Conservation (phyloP, 2,888 invertebrate genomes). For the Nemotelus pantherinus region DNA sequence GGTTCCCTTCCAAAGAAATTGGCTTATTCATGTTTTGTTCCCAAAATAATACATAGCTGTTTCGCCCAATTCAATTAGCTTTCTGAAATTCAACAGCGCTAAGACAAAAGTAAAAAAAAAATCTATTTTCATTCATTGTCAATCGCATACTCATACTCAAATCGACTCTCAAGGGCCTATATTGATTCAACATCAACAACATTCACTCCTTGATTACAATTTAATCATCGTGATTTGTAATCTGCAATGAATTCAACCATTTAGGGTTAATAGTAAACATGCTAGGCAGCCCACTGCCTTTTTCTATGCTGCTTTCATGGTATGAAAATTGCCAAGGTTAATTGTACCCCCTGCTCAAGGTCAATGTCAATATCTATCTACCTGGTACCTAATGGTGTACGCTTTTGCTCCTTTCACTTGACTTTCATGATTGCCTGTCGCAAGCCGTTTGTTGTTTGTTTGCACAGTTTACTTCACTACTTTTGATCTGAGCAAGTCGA, state of each 20-base stretch:
- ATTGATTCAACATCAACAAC: too few relatives aligned
- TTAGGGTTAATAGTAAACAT: background rate
- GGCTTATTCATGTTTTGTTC: too few relatives aligned
- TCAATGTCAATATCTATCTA: slow-evolving; percentile 8
- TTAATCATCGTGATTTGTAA: background rate
- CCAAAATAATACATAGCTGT: too few relatives aligned
- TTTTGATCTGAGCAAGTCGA: slow-evolving; percentile 6
- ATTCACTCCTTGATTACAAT: background rate
- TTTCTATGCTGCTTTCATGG: background rate
- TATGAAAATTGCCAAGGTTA: slow-evolving; percentile 34
- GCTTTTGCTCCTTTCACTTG: background rate
- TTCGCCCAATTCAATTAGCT: too few relatives aligned
- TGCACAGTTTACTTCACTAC: background rate
- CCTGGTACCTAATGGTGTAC: background rate
- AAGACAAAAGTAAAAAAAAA: too few relatives aligned
- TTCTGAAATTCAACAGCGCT: too few relatives aligned
- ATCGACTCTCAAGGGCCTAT: too few relatives aligned
- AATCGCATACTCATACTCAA: too few relatives aligned
- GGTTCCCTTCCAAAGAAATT: too few relatives aligned
- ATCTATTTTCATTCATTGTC: too few relatives aligned
- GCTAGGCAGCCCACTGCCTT: background rate
- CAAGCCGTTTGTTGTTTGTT: background rate
- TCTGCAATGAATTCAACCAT: too few relatives aligned
- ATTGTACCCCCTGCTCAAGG: slow-evolving; percentile 2
- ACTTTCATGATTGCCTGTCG: slow-evolving; percentile 2